Conservation (phyloP, 2,797 vertebrate species). For the Chaetodon trifasciatus region DNA sequence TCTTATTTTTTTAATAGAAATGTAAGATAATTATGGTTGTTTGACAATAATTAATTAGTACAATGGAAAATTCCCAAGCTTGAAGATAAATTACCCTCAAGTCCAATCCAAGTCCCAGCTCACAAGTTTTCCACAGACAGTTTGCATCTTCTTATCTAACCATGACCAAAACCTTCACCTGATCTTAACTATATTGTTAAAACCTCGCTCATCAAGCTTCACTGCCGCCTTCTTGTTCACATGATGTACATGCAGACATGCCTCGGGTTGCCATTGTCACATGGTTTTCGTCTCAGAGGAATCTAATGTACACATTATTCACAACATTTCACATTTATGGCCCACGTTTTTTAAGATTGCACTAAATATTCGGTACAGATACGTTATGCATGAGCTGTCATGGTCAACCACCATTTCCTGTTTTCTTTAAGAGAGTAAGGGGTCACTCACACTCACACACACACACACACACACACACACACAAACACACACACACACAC, state of each 20-base stretch:
- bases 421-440: conserved; percentile 23
- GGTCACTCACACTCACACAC: background rate
- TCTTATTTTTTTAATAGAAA: background rate
- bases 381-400: background rate
- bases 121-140: background rate
- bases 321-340: background rate
- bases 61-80: background rate
- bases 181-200: background rate
- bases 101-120: background rate
- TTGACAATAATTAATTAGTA: background rate
- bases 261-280: background rate
- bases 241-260: no score
- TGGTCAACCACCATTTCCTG: conserved; percentile 36
- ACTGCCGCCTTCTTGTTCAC: background rate
- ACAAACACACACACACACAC: no score
- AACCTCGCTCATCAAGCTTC: background rate
- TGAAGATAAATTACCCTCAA: background rate
- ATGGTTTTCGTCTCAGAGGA: background rate
- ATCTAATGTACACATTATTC: background rate
- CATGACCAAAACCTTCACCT: conserved; percentile 30
- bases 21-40: background rate
- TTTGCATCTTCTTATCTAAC: conserved; percentile 1
- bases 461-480: conserved; percentile 10
- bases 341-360: no score
- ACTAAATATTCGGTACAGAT: background rate